A percentile compares a stretch with the other conserved stretches of the same genome.
Conservation (phyloP, 2,888 invertebrate genomes). For the Amblyjoppa fuscipennis region DNA sequence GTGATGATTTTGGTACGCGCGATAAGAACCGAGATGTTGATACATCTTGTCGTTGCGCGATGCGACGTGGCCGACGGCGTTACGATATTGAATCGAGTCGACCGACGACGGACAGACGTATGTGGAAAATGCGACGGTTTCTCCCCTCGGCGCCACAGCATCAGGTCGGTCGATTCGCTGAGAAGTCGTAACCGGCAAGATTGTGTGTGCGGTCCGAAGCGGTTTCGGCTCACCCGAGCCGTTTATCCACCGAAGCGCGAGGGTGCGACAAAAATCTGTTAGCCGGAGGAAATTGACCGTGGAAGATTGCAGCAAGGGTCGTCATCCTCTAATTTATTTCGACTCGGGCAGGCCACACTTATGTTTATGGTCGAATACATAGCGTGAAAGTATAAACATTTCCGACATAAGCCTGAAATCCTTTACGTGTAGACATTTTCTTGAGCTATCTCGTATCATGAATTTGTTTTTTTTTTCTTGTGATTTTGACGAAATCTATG, state of each 20-base stretch:
- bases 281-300: conserved; percentile 68
- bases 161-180: conserved; percentile 35
- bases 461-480: not conserved
- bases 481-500: not conserved
- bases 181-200: conserved; percentile 58
- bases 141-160: conserved; percentile 20
- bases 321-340: conserved; percentile 24
- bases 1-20: not conserved
- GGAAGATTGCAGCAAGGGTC: conserved; percentile 61
- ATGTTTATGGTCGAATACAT: not conserved
- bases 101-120: not conserved
- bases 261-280: conserved; percentile 68
- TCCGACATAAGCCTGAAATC: not conserved
- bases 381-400: not conserved
- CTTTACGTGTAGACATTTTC: not conserved
- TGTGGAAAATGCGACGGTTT: conserved; percentile 22
- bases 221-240: not conserved
- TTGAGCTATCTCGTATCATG: not conserved
- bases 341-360: not conserved
- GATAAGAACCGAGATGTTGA: not conserved
- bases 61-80: conserved; percentile 6
- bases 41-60: not conserved
- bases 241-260: conserved; percentile 23
- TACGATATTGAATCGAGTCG: not conserved
- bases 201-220: conserved; percentile 42